These are phyloP conservation scores for Nanorana parkeri DNA, from an alignment of 2,113 vertebrate genomes.

Conservation along the genomic window DNA sequence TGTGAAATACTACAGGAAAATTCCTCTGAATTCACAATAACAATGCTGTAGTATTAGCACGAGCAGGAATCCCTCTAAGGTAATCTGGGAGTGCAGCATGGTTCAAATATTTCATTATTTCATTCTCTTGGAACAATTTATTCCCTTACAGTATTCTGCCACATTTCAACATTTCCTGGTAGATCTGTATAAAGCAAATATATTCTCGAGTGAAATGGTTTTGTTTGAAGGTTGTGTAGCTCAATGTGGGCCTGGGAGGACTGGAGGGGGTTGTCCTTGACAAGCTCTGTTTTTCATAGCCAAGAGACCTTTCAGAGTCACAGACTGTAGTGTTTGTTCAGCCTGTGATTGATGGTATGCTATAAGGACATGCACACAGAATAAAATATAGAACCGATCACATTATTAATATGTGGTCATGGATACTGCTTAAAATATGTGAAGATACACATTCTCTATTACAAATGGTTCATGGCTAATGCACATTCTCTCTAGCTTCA, in stretches of 20 bases:
- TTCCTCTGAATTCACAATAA: background rate
- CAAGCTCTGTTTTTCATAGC: slow-evolving; percentile 21
- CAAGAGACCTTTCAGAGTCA: slow-evolving; percentile 1
- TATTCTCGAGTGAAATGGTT: background rate
- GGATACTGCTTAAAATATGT: background rate
- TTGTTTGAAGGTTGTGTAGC: slow-evolving; percentile 1
- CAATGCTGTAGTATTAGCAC: background rate
- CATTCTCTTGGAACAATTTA: background rate
- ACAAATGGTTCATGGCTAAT: background rate
- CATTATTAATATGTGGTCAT: slow-evolving; percentile 2
- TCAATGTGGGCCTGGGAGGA: slow-evolving; percentile 19
- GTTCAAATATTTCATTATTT: background rate
- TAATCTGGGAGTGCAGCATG: background rate
- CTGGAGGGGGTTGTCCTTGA: slow-evolving; percentile 24
- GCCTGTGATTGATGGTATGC: slow-evolving; percentile 14
- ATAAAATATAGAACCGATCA: background rate
- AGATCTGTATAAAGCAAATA: slow-evolving; percentile 7
- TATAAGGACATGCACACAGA: background rate
- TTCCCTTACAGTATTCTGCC: background rate
- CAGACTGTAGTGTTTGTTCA: background rate
- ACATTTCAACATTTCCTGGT: background rate
- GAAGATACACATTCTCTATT: too few relatives aligned
- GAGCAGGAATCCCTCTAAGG: background rate
- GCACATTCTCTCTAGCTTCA: background rate
- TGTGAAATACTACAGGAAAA: background rate